Evolutionary conservation across 2,797 vertebrate species (phyloP).

Genomic region (Rhabdomys pumilio): DNA sequence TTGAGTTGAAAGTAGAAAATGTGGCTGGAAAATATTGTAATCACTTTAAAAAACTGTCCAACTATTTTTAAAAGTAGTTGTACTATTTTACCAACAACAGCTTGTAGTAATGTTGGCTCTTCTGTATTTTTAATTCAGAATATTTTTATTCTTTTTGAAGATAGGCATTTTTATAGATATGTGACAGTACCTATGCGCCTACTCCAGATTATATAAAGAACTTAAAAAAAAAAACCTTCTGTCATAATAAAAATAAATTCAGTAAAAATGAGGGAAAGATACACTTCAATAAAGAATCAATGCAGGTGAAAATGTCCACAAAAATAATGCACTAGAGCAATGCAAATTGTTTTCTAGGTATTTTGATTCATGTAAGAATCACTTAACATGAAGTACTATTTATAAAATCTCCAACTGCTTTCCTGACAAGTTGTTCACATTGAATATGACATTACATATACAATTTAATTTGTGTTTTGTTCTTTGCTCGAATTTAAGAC

Average conservation of each 20-base stretch:
- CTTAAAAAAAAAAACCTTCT: not conserved
- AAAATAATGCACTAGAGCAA: not conserved
- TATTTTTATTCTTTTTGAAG: not conserved
- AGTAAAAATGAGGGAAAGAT: not conserved
- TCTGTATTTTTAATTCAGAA: not conserved
- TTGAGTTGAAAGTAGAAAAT: not conserved
- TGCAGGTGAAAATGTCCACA: not conserved
- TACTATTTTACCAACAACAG: slow-evolving; percentile 35
- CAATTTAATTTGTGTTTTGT: not conserved
- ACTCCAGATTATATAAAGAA: not conserved
- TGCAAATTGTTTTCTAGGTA: slow-evolving; percentile 28
- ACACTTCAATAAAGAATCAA: not conserved
- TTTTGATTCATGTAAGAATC: slow-evolving; percentile 25
- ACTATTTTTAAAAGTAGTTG: slow-evolving; percentile 24
- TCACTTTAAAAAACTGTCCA: slow-evolving; percentile 47
- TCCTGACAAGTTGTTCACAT: not conserved
- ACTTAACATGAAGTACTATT: not conserved
- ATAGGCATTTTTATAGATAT: not conserved
- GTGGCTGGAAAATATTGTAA: not conserved
- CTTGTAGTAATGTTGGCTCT: not conserved
- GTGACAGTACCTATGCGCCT: not conserved
- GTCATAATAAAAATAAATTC: slow-evolving; percentile 3
- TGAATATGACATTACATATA: not conserved
- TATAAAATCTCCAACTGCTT: slow-evolving; percentile 5
- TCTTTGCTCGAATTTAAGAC: not conserved